Percentiles rank a stretch among this genome's conserved stretches.
These are phyloP conservation scores for Threskiornis aethiopicus DNA, from an alignment of 2,797 vertebrate genomes.

Conservation along the genomic window DNA sequence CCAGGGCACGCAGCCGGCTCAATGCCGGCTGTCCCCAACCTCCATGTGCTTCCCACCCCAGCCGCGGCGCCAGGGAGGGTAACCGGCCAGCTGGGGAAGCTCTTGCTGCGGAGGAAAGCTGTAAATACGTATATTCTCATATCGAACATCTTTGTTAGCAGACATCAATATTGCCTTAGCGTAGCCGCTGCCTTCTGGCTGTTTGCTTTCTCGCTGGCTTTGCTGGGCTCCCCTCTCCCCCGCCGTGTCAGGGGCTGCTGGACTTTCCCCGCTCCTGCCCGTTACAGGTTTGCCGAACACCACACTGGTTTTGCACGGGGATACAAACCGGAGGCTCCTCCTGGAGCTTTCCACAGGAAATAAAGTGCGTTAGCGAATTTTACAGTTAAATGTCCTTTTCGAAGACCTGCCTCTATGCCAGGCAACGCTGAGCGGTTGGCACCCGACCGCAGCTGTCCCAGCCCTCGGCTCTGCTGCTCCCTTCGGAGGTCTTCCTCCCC, in stretches of 20 bases:
- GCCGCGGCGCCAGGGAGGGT: background rate
- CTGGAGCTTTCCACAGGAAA: background rate
- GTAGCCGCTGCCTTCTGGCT: background rate
- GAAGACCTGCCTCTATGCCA: background rate
- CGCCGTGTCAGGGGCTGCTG: background rate
- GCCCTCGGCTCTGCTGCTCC: background rate
- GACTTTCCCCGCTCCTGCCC: background rate
- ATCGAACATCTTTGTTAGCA: background rate
- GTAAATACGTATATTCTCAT: background rate
- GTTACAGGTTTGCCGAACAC: background rate
- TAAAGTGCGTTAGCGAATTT: background rate
- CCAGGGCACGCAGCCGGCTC: background rate
- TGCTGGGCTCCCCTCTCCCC: background rate
- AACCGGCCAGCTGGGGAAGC: background rate
- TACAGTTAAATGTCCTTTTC: background rate
- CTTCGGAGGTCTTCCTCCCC: background rate
- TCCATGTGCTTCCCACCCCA: fast-evolving
- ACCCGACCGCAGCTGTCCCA: background rate
- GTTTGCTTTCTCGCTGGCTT: background rate
- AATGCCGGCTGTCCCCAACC: background rate
- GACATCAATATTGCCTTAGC: background rate
- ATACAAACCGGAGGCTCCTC: background rate
- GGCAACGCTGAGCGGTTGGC: fast-evolving
- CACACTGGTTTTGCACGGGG: background rate
- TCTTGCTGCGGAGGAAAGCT: background rate